Evolutionary conservation across 2,797 vertebrate genomes (phyloP).

Genomic region (Agapornis canus): DNA sequence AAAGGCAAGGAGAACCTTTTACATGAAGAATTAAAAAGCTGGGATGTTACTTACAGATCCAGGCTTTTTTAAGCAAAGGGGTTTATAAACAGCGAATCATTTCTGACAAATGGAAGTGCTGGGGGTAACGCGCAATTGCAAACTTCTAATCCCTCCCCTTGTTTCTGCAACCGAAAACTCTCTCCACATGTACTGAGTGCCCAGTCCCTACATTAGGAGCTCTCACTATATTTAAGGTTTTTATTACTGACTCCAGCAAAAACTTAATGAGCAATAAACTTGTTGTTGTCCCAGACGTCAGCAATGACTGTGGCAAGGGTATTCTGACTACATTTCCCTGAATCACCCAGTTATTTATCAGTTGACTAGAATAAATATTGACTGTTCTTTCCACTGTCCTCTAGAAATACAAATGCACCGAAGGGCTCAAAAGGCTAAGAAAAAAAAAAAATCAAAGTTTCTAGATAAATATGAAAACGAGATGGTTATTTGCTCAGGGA

Average conservation of each 20-base stretch:
- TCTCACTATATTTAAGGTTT: background rate
- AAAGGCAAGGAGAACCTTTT: background rate
- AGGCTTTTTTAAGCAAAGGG: background rate
- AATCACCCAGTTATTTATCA: conserved; percentile 67
- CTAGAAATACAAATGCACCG: conserved; percentile 43
- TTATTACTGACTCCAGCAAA: background rate
- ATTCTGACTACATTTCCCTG: conserved; percentile 47
- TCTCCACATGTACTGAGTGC: accelerated
- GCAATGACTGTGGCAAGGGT: conserved; percentile 51
- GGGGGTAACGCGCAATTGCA: background rate
- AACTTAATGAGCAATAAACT: conserved; percentile 27
- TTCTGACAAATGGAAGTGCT: background rate
- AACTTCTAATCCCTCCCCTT: background rate
- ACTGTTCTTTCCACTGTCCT: conserved; percentile 65
- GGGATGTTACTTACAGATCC: background rate
- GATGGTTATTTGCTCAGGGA: background rate
- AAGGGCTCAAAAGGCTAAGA: conserved; percentile 11
- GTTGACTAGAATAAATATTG: conserved; percentile 71
- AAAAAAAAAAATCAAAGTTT: background rate
- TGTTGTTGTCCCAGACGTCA: conserved; percentile 18
- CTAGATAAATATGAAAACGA: conserved; percentile 38
- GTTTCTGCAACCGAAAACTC: accelerated
- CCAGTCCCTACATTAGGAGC: background rate
- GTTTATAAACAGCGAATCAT: background rate
- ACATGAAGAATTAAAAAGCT: background rate